phyloP scores from a whole-genome alignment of 2,113 vertebrate genomes.

The Mionectes macconnelli region DNA sequence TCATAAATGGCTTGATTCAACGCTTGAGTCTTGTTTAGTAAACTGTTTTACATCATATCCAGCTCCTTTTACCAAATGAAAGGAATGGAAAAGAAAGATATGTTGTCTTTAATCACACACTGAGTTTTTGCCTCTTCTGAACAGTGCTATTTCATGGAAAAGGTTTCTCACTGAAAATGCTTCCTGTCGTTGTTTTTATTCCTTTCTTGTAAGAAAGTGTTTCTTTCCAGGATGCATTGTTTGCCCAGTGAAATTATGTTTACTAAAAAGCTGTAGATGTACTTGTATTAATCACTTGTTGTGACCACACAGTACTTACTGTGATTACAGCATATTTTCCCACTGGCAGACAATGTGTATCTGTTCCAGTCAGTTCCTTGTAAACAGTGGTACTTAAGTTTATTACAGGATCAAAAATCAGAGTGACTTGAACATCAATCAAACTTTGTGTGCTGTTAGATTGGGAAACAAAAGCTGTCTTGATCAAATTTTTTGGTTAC shows the following conservation, averaged over 20 bases:
- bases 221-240: not conserved
- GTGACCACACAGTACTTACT: not conserved
- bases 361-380: not conserved
- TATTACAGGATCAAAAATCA: slow-evolving; percentile 6
- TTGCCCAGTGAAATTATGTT: not conserved
- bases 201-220: not conserved
- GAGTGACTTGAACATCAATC: not conserved
- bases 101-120: not conserved
- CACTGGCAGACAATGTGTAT: not conserved
- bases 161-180: not conserved
- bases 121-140: not conserved
- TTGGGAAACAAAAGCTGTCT: not conserved
- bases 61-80: not conserved
- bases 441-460: not conserved
- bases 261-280: not conserved
- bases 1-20: not conserved
- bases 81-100: not conserved
- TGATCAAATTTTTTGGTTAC: not conserved
- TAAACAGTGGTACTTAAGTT: not conserved
- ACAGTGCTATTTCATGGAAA: not conserved
- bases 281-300: not conserved
- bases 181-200: not conserved
- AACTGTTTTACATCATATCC: not conserved
- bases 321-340: not conserved
- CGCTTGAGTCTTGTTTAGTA: not conserved